Base-by-base conservation (phyloP, 2,113 vertebrate species). In the Ascaphus truei region DNA sequence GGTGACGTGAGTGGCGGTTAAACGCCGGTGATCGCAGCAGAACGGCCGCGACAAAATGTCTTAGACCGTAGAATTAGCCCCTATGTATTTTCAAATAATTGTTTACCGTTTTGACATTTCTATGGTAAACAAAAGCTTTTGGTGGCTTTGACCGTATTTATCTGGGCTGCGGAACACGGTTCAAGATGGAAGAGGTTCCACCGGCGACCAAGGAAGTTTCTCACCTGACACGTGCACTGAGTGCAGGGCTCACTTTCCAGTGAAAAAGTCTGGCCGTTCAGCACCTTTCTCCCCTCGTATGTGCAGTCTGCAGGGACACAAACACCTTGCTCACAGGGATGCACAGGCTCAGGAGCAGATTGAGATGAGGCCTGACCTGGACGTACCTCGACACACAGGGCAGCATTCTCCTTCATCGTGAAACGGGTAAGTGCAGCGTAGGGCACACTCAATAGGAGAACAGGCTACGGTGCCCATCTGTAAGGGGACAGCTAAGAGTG, bases 351-450 rank as follows among this genome's bases (percentile, higher is more conserved):
- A 13, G 45, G 26, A 26, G 10, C 33, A 51, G 25, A 11, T 16
- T 9, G 1, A 47, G 6, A 0, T 0, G 0, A 13, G 9, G 22
- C n/a, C 0, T 1, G 45, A 3, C 2, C 20, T 1, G 8, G 11
- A 73, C 85, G 53, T 81, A 92, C 90, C 90, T 1, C 43, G 72
- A 68, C 90, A 92, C 36, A 90, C 59, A 0, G 90, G 90, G 66
- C 90, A 92, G 78, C 90, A 92, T n/a, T 87, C 84, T 13, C 89
- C 90, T 1, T 92, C 90, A 0, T 89, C 83, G 66, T 91, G 90
- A 82, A 92, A 92, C 23, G 90, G 90, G 60, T 91, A 91, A 27
- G 89, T 86, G 66, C 90, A 92, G 62, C 79, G 57, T 72, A 86
- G 76, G 39, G 83, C 80, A 37, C 90, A 92, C 79, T 89, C 88